Conservation (phyloP, 2,888 invertebrate species). For the Polymixis lichenea region DNA sequence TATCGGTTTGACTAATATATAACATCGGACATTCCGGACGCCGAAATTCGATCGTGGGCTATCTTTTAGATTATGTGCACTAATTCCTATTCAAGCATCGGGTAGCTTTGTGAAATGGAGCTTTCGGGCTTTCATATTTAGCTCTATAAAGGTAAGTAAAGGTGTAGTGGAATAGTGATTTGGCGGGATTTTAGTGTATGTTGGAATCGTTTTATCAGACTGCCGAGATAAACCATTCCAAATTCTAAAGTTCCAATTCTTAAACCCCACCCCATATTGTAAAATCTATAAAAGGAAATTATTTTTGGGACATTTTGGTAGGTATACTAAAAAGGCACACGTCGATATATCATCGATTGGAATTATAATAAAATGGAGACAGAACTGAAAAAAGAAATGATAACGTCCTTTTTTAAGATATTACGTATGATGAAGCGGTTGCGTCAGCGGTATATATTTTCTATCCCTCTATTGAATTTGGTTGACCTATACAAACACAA, state of each 20-base stretch:
- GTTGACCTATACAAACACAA: conserved; percentile 60
- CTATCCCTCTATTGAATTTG: conserved; percentile 51
- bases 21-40: conserved; percentile 73
- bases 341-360: conserved; percentile 33
- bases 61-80: conserved; percentile 71
- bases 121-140: conserved; percentile 34
- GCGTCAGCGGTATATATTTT: conserved; percentile 49
- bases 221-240: not conserved
- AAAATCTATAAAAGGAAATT: not conserved
- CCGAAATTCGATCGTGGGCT: conserved; percentile 67
- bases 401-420: conserved; percentile 19
- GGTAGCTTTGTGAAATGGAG: conserved; percentile 51
- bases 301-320: not conserved
- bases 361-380: conserved; percentile 37
- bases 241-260: not conserved
- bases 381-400: conserved; percentile 12
- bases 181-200: conserved; percentile 14
- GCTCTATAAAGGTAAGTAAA: conserved; percentile 22
- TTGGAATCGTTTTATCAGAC: not conserved
- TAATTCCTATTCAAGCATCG: conserved; percentile 66
- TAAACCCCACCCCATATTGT: no score
- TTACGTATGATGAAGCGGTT: conserved; percentile 40
- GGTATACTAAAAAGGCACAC: not conserved
- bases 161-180: conserved; percentile 16
- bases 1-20: conserved; percentile 80